Conservation (phyloP, 2,797 vertebrate species). For the Babyrousa celebensis region DNA sequence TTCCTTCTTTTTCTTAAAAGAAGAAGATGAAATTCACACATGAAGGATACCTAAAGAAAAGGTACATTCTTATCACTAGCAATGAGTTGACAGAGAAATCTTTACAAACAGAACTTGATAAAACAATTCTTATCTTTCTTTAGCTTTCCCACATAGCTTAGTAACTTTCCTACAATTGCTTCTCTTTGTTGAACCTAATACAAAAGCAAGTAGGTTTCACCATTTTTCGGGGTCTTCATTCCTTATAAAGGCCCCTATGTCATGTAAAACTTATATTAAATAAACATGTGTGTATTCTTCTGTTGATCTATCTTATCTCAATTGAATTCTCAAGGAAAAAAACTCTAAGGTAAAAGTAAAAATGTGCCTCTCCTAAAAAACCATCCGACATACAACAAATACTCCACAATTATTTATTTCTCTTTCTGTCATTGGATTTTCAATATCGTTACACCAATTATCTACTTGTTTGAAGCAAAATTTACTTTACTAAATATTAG, state of each 20-base stretch:
- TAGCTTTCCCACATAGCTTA: not conserved
- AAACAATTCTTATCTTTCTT: not conserved
- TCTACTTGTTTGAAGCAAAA: not conserved
- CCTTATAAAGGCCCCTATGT: not conserved
- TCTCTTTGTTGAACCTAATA: not conserved
- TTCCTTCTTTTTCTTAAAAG: not conserved
- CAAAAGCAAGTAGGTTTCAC: not conserved
- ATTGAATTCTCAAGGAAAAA: not conserved
- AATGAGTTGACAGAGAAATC: not conserved
- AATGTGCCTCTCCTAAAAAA: not conserved
- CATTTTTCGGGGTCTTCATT: not conserved
- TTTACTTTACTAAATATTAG: not conserved
- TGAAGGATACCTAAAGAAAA: not conserved
- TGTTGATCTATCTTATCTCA: not conserved
- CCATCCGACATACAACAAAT: not conserved
- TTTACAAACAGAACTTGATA: not conserved
- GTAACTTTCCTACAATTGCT: not conserved
- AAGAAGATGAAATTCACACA: not conserved
- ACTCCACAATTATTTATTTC: not conserved
- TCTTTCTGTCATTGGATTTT: not conserved
- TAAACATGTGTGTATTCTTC: not conserved
- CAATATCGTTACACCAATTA: not conserved
- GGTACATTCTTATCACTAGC: not conserved
- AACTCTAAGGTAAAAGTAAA: not conserved
- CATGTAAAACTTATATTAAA: not conserved